These are phyloP conservation scores for Caenorhabditis sp. DNA, from an alignment of 2,888 invertebrate species.

Conservation along the genomic window DNA sequence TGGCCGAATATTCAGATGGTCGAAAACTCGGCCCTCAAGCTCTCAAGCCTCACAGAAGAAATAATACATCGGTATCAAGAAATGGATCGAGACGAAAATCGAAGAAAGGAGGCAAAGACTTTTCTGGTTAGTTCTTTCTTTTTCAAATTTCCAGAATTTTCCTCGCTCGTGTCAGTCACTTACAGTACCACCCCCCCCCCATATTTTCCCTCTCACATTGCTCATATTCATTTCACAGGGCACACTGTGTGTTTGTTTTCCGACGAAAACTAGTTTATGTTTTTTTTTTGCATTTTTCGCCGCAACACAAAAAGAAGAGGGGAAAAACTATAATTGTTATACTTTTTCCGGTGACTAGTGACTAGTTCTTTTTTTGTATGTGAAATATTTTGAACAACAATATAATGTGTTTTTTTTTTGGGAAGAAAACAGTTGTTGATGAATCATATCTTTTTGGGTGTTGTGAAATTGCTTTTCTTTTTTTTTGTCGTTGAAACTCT, in stretches of 20 bases:
- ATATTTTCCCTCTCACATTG: too few relatives aligned
- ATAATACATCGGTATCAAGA: constrained; percentile 19
- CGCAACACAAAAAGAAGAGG: too few relatives aligned
- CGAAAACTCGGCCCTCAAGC: constrained; percentile 43
- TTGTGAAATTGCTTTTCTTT: too few relatives aligned
- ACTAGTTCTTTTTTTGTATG: background rate
- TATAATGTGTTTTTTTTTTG: background rate
- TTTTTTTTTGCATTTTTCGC: background rate
- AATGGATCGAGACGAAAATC: constrained; percentile 15
- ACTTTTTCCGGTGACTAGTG: background rate
- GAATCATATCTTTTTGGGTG: background rate
- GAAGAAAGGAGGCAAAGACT: constrained; percentile 2
- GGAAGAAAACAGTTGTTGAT: background rate
- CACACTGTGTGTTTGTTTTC: background rate
- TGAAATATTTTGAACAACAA: too few relatives aligned
- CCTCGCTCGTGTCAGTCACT: too few relatives aligned
- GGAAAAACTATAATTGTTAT: background rate
- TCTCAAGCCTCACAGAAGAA: constrained; percentile 39
- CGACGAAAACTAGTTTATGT: background rate
- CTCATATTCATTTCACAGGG: background rate
- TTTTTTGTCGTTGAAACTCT: too few relatives aligned
- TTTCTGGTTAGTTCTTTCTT: constrained; percentile 10
- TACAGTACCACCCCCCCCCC: too few relatives aligned
- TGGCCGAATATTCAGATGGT: constrained; percentile 58
- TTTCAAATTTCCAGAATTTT: too few relatives aligned